Evolutionary conservation across 2,888 invertebrate genomes (phyloP).

Genomic region (Boloria euphrosyne): DNA sequence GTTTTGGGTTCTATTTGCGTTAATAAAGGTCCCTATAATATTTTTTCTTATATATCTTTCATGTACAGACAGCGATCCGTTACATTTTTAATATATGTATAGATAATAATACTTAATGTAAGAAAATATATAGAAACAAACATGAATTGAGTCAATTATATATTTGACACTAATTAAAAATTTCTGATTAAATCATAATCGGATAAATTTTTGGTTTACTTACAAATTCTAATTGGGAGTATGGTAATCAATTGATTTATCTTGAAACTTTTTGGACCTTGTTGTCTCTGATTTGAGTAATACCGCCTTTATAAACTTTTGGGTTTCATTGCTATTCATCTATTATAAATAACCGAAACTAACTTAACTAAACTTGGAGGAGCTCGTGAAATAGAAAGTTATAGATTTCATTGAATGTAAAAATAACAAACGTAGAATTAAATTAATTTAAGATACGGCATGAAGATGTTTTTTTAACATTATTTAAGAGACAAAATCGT

Average conservation of each 20-base stretch:
- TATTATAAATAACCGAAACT: slow-evolving; percentile 20
- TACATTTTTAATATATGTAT: no score
- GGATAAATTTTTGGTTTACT: slow-evolving; percentile 15
- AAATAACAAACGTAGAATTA: not conserved
- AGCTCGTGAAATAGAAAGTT: slow-evolving; percentile 14
- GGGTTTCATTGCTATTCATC: slow-evolving; percentile 26
- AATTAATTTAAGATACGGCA: no score
- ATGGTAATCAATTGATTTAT: slow-evolving; percentile 27
- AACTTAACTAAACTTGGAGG: slow-evolving; percentile 7
- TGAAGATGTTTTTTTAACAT: not conserved
- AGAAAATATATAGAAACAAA: no score
- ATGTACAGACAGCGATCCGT: no score
- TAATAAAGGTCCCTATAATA: no score
- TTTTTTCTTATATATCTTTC: no score
- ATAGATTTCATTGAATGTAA: slow-evolving; percentile 17
- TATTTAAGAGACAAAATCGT: not conserved
- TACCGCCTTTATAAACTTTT: slow-evolving; percentile 24
- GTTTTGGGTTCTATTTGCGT: no score
- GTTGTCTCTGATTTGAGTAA: slow-evolving; percentile 24
- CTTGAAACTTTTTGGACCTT: slow-evolving; percentile 22
- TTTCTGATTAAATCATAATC: not conserved
- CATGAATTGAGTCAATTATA: no score
- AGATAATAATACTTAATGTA: no score
- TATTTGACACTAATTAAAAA: slow-evolving; percentile 1
- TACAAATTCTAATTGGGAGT: slow-evolving; percentile 23